phyloP scores from a whole-genome alignment of 64 coral and sea anemone genomes.

The Montipora capricornis region DNA sequence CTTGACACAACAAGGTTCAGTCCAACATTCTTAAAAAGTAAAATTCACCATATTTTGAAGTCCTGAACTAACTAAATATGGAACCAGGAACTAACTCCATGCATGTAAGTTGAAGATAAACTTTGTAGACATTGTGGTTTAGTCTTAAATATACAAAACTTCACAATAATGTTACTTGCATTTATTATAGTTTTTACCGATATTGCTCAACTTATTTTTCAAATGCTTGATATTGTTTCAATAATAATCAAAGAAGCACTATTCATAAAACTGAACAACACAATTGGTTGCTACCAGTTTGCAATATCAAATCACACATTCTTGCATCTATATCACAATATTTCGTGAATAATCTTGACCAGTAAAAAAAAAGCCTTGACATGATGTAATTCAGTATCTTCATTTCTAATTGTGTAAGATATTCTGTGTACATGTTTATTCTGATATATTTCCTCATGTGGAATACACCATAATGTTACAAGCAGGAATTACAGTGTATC shows the following conservation, averaged over 20 bases:
- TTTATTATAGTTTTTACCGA: neutral
- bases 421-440: neutral
- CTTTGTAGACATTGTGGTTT: no score
- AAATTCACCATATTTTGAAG: no score
- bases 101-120: no score
- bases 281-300: neutral
- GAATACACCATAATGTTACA: neutral
- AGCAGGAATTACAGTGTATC: neutral
- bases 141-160: neutral
- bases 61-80: no score
- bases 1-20: neutral
- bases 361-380: no score
- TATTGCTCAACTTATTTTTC: neutral
- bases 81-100: no score
- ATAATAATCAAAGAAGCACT: neutral
- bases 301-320: slow-evolving; percentile 1
- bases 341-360: no score
- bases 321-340: no score
- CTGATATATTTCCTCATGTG: neutral
- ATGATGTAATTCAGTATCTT: neutral
- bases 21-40: neutral
- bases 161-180: neutral
- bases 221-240: slow-evolving; percentile 3
- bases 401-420: neutral
- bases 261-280: neutral